A percentile compares a stretch with the other conserved stretches of the same genome.
Evolutionary conservation across 2,888 invertebrate genomes (phyloP).

Genomic region (Sialis lutaria): DNA sequence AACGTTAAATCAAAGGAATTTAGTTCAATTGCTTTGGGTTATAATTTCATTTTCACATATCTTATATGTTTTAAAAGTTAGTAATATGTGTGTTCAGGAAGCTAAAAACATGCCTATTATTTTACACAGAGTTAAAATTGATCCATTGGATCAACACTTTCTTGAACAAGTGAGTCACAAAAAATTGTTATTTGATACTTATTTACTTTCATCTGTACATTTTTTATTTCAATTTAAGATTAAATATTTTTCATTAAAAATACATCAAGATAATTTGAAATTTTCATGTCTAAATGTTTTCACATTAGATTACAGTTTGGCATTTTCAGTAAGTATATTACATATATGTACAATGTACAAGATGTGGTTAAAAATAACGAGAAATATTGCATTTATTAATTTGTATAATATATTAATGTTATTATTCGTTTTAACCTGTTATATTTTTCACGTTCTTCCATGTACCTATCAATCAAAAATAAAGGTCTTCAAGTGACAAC

Average conservation of each 20-base stretch:
- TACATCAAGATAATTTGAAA: constrained; percentile 26
- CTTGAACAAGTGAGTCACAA: too few species aligned
- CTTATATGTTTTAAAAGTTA: not conserved
- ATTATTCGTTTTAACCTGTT: too few species aligned
- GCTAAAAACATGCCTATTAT: not conserved
- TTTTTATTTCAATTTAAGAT: not conserved
- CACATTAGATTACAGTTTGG: constrained; percentile 25
- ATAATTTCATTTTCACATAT: not conserved
- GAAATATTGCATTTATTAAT: too few species aligned
- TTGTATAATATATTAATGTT: too few species aligned
- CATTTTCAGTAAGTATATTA: constrained; percentile 25
- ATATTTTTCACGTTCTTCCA: too few species aligned
- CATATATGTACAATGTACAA: not conserved
- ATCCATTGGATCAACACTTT: too few species aligned
- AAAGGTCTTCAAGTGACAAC: too few species aligned
- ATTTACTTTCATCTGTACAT: not conserved
- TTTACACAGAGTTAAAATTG: not conserved
- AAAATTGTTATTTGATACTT: not conserved
- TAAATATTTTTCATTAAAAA: constrained; percentile 18
- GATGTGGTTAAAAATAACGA: too few species aligned
- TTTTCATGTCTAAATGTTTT: constrained; percentile 30
- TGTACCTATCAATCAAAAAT: too few species aligned
- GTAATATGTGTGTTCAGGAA: not conserved
- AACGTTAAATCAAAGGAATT: not conserved
- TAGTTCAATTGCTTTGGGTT: not conserved